Conservation (phyloP, 1,140 invertebrate species). For the Meteorus sp. region DNA sequence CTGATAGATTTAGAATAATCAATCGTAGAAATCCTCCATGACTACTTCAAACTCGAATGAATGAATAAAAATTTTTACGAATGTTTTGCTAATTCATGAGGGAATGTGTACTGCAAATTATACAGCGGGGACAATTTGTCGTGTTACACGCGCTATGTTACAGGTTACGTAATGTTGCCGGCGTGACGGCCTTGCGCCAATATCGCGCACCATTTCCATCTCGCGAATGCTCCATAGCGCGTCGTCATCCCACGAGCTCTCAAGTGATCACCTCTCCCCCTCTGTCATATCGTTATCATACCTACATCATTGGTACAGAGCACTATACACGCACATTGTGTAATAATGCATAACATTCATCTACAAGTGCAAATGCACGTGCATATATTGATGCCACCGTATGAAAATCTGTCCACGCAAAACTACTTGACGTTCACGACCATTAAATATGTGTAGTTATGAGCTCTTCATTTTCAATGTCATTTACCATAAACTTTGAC, state of each 20-base stretch:
- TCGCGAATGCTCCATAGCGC: conserved; percentile 14
- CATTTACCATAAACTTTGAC: conserved; percentile 4
- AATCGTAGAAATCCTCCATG: too few relatives aligned
- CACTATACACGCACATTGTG: too few relatives aligned
- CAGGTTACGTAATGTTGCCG: conserved; percentile 25
- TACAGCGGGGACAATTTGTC: not conserved
- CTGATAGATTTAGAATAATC: too few relatives aligned
- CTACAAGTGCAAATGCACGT: not conserved
- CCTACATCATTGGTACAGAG: too few relatives aligned
- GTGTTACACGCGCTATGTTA: conserved; percentile 2
- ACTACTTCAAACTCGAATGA: too few relatives aligned
- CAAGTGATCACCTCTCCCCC: not conserved
- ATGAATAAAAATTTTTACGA: too few relatives aligned
- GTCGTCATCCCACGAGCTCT: not conserved
- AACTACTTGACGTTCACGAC: conserved; percentile 20
- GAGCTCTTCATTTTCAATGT: conserved; percentile 18
- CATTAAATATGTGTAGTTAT: conserved; percentile 13
- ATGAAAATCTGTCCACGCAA: conserved; percentile 18
- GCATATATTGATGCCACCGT: not conserved
- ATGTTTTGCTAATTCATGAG: not conserved
- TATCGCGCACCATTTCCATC: conserved; percentile 23
- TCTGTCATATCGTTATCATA: not conserved
- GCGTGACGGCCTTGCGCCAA: conserved; percentile 25
- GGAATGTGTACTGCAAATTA: not conserved
- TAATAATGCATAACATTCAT: too few relatives aligned